phyloP scores from a whole-genome alignment of 2,797 vertebrate genomes.

The Microcaecilia unicolor region DNA sequence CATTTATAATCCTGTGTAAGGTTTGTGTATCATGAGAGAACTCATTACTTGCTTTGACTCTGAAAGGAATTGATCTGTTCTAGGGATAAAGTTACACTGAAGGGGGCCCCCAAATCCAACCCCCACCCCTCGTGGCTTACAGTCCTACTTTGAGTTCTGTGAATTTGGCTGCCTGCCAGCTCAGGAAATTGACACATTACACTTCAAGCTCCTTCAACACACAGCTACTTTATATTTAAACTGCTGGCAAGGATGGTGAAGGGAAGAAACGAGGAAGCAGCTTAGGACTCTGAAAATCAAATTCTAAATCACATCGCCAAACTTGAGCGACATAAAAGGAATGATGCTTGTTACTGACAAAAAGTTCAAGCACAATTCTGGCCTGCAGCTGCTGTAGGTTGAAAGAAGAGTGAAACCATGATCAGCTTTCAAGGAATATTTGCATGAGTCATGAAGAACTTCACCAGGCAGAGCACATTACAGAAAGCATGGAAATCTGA shows the following conservation, averaged over 20 bases:
- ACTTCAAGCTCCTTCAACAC: neutral
- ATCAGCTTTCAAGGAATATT: too few relatives aligned
- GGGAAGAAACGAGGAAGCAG: neutral
- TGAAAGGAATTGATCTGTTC: conserved; percentile 25
- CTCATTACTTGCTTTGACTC: conserved; percentile 16
- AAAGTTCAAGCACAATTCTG: neutral
- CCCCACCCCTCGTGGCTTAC: conserved; percentile 1
- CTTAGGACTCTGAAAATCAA: neutral
- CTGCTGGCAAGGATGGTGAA: neutral
- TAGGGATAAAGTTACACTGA: conserved; percentile 7
- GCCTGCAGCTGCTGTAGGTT: too few relatives aligned
- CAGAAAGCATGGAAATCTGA: too few relatives aligned
- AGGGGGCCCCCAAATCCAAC: neutral
- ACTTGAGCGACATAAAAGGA: conserved; percentile 1
- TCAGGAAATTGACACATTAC: conserved; percentile 3
- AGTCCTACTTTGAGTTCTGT: neutral
- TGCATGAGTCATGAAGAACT: too few relatives aligned
- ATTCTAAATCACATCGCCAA: conserved; percentile 3
- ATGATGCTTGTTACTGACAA: too few relatives aligned
- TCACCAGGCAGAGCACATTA: too few relatives aligned
- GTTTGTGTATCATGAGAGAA: conserved; percentile 6
- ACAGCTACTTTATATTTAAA: conserved; percentile 11
- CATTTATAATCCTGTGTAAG: conserved; percentile 4
- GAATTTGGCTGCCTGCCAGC: conserved; percentile 8
- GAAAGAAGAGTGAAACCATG: too few relatives aligned